Base-by-base conservation (phyloP, 2,888 invertebrate genomes). In the Trilocha varians region DNA sequence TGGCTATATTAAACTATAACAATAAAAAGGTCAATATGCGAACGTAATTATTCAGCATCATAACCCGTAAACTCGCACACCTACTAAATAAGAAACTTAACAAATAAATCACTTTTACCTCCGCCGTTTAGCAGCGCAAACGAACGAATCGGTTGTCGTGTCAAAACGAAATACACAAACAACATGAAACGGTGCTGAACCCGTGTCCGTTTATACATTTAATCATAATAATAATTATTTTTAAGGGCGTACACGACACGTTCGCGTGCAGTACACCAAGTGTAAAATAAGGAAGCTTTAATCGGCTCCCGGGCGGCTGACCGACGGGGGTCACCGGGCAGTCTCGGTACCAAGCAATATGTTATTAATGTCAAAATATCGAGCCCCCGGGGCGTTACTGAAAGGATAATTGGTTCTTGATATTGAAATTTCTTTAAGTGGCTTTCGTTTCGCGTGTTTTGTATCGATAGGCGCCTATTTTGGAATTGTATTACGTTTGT, bases 211-310 rank as follows among this genome's bases (percentile, higher is more conserved):
- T 25, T 25, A 25, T 25, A 25, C 25, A 25, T 25, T 25, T 25
- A 25, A 25, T 25, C 25, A 25, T 9, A 25, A 25, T 25, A 25
- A 25, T 25, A 9, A 11, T 25, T 25, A 3, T 25, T 25, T 25
- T 25, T 25, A 25, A 25, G 2, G 25, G 25, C 25, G 25, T 25
- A 25, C 25, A 25, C 25, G 11, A 25, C 2, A 25, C 25, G 25
- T 25, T 53, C 43, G 54, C 57, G 53, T 61, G 57, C 53, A 49
- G 41, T 39, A 46, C 53, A 49, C 46, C 40, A 46, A 39, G 52
- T 53, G 46, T 52, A 33, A 51, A 59, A 51, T 53, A 50, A 53
- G 50, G 49, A 56, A 62, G 53, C 52, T 49, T 55, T 53, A 48
- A 49, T 46, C 40, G 36, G 47, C 40, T 49, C 49, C 44, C 41